Percentiles rank a stretch among this genome's conserved stretches.
These are phyloP conservation scores for Mamestra configurata DNA, from an alignment of 1,140 invertebrate species.

Conservation along the genomic window DNA sequence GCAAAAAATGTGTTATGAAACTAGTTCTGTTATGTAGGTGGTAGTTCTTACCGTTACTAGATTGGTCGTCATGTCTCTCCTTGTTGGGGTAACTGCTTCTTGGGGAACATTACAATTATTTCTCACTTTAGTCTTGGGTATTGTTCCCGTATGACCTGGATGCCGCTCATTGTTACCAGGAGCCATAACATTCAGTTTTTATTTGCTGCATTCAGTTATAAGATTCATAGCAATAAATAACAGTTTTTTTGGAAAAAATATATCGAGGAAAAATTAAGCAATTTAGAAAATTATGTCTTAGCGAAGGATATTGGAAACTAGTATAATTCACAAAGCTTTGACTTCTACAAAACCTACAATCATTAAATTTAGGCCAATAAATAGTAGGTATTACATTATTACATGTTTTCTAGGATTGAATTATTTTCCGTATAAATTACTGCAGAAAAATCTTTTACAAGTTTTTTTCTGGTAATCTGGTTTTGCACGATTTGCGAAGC, in stretches of 20 bases:
- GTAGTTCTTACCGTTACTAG: slow-evolving; percentile 79
- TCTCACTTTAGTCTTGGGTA: slow-evolving; percentile 85
- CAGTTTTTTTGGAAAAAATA: slow-evolving; percentile 25
- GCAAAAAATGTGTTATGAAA: background rate
- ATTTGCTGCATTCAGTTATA: slow-evolving; percentile 37
- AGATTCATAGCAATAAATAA: slow-evolving; percentile 44
- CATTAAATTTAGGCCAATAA: slow-evolving; percentile 25
- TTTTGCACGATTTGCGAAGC: background rate
- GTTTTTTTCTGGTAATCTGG: slow-evolving; percentile 7
- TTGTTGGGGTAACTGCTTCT: slow-evolving; percentile 87
- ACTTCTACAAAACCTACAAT: slow-evolving; percentile 16
- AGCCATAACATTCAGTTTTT: slow-evolving; percentile 78
- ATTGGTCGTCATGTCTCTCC: slow-evolving; percentile 86
- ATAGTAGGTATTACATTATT: too few relatives aligned
- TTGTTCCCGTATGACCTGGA: slow-evolving; percentile 84
- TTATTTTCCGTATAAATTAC: slow-evolving; percentile 27
- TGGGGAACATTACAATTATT: slow-evolving; percentile 87
- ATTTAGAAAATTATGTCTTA: slow-evolving; percentile 16
- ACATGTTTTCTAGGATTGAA: slow-evolving; percentile 37
- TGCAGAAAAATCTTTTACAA: slow-evolving; percentile 33
- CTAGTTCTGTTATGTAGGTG: background rate
- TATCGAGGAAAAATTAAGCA: slow-evolving; percentile 27
- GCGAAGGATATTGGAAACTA: slow-evolving; percentile 5
- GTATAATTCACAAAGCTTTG: slow-evolving; percentile 8
- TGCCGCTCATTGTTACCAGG: slow-evolving; percentile 85